These are phyloP conservation scores for Galerucella nymphaeae DNA, from an alignment of 2,888 invertebrate species.

Conservation along the genomic window DNA sequence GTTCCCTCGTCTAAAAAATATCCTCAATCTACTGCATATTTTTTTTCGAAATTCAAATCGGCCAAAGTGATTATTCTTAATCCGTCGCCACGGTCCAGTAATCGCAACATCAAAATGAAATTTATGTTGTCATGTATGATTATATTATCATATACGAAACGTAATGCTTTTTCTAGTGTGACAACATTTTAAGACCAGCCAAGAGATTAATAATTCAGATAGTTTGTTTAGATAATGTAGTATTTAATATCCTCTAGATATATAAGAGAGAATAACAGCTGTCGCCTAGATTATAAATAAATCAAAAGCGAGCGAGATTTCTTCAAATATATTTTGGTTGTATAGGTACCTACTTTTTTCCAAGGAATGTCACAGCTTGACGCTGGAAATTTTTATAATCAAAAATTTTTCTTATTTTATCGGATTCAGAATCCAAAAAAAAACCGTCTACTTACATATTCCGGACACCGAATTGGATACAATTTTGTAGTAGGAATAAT, in stretches of 20 bases:
- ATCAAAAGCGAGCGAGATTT: neutral
- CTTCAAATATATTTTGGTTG: neutral
- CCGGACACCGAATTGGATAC: constrained; percentile 28
- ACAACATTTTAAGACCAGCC: constrained; percentile 20
- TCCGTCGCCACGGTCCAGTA: neutral
- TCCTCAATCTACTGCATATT: neutral
- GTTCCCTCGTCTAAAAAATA: neutral
- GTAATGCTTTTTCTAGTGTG: constrained; percentile 18
- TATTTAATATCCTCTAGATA: constrained; percentile 3
- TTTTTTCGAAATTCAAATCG: neutral
- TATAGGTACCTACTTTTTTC: no score
- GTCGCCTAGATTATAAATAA: constrained; percentile 13
- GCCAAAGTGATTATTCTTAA: neutral
- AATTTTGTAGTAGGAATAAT: constrained; percentile 42
- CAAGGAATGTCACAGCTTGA: no score
- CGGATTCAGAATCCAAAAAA: neutral
- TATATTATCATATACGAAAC: constrained; percentile 12
- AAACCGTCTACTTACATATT: constrained; percentile 26
- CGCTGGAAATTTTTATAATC: no score
- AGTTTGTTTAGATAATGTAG: constrained; percentile 1
- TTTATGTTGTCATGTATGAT: constrained; percentile 14
- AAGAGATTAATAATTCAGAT: constrained; percentile 16
- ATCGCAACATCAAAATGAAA: constrained; percentile 11
- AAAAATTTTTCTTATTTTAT: constrained; percentile 2
- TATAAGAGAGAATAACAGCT: constrained; percentile 2